phyloP scores from a whole-genome alignment of 2,113 vertebrate genomes.

The Catharus fuscescens region DNA sequence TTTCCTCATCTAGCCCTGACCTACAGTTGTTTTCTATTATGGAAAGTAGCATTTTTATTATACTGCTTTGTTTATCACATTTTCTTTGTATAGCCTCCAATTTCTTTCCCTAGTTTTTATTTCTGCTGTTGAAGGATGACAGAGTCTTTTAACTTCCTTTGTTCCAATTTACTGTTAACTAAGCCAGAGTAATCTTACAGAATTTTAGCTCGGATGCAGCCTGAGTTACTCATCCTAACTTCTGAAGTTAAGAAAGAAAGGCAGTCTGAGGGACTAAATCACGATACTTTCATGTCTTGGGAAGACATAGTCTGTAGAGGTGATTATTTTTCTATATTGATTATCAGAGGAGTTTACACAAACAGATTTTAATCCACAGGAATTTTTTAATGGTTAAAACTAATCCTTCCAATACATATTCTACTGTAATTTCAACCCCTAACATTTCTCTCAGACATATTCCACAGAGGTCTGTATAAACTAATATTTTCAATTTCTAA shows the following conservation, averaged over 20 bases:
- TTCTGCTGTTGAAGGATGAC: neutral
- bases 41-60: neutral
- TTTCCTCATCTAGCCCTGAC: neutral
- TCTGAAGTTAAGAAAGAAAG: neutral
- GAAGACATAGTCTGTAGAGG: neutral
- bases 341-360: neutral
- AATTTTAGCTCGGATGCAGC: neutral
- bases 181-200: neutral
- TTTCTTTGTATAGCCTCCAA: neutral
- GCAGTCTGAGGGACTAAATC: neutral
- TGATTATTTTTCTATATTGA: neutral
- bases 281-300: accelerated
- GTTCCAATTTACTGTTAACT: neutral
- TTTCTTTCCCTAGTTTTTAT: neutral
- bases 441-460: neutral
- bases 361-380: neutral
- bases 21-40: neutral
- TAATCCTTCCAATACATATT: neutral
- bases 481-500: neutral
- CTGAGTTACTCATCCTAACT: neutral
- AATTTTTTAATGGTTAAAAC: neutral
- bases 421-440: neutral
- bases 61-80: neutral
- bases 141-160: neutral
- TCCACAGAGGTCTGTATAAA: neutral